Base-by-base conservation (phyloP, 2,797 vertebrate genomes). In the Pseudochirops cupreus region DNA sequence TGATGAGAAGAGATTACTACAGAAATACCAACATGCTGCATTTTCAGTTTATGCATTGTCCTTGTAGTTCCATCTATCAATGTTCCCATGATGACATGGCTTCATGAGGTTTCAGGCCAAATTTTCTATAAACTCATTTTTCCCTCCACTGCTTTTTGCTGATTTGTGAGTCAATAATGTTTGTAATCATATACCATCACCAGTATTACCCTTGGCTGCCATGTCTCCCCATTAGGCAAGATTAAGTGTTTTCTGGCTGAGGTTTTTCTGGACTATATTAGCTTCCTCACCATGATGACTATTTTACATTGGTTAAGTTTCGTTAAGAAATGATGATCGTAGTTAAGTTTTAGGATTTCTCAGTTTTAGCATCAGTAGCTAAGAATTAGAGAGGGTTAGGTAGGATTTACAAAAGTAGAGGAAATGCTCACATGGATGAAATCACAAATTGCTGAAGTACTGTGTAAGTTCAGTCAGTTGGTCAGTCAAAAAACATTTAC, bases 61-160 rank as follows among this genome's bases (percentile, higher is more conserved):
- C 67, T 74, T 74, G 13, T 39, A 74, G n/a, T 21, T 74, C 39
- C 67, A 74, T 74, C n/a, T 39, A 74, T 74, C 67, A 74, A 74
- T 74, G 67, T 39, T 74, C n/a, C 31, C 18, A 39, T 39, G n/a
- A 74, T 74, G 67, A 74, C 6, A 2, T 39, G 67, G n/a, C n/a
- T 74, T 74, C n/a, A 74, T 74, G 67, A 18, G 67, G n/a, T 39
- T 74, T 74, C 67, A 39, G 67, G 67, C 67, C 67, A 74, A 74
- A 74, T 74, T 74, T 67, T 39, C 67, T 74, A 74, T 16, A 74
- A 74, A 74, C n/a, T 74, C 67, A 74, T 74, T 74, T 74, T 74
- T 74, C 67, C 67, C 67, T 74, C n/a, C 67, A 74, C 67, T 74
- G 67, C 67, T 74, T 74, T 74, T 74, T 74, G n/a, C 67, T 74